Conservation (phyloP, 2,888 invertebrate species). For the Apamea crenata region DNA sequence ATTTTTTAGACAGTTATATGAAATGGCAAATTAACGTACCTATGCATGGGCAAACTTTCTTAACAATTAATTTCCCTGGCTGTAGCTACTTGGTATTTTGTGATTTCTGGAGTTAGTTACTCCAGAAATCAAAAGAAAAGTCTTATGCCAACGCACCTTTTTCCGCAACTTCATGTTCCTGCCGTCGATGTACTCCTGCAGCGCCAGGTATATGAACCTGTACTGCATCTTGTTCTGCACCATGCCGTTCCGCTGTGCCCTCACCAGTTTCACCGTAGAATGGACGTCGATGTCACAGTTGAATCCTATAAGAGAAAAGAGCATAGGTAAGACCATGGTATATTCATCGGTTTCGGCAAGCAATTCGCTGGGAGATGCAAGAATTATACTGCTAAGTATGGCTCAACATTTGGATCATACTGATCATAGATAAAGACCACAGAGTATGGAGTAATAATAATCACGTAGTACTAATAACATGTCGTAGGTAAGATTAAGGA, state of each 20-base stretch:
- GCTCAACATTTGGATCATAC: not conserved
- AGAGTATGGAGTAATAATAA: not conserved
- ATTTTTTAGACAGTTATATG: not conserved
- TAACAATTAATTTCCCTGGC: too few species aligned
- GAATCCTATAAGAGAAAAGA: conserved; percentile 87
- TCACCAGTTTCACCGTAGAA: conserved; percentile 97
- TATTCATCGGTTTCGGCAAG: not conserved
- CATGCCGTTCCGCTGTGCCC: conserved; percentile 98
- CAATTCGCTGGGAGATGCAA: not conserved
- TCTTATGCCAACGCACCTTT: conserved; percentile 50
- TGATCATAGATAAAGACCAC: not conserved
- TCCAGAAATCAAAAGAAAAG: not conserved
- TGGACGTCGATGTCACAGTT: conserved; percentile 99
- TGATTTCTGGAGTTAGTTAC: not conserved
- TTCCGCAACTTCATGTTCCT: conserved; percentile 70
- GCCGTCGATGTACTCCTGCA: conserved; percentile 96
- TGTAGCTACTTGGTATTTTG: not conserved
- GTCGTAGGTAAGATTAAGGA: not conserved
- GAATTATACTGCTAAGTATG: not conserved
- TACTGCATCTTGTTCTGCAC: conserved; percentile 99
- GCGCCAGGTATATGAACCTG: conserved; percentile 98
- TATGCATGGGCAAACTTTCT: too few species aligned
- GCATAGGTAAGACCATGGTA: conserved; percentile 1
- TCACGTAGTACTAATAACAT: not conserved
- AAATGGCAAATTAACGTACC: not conserved